Base-by-base conservation (phyloP, 1,140 invertebrate genomes). In the Brachystomella parvula region DNA sequence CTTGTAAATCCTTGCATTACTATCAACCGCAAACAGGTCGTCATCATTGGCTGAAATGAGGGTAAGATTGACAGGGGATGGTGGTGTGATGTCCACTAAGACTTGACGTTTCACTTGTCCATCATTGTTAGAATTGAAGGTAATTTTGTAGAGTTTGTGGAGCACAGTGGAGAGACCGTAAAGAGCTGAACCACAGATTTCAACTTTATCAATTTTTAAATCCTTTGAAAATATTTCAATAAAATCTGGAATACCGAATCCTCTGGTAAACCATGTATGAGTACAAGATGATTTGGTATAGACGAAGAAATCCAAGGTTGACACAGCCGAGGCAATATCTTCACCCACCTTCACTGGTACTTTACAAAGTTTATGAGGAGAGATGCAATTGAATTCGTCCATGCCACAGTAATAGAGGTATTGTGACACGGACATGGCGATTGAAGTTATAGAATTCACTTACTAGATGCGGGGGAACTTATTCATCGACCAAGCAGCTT, bases 401-500 rank as follows among this genome's bases (percentile, higher is more conserved):
- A 29, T 47, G 9, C 66, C 66, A 49, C 53, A 64, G 30, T 58
- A 68, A 44, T 68, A 68, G 0, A 61, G 26, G 17, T 26, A 61
- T 49, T 21, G 19, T 59, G 15, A 17, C 35, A 47, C 44, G 3
- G 15, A 64, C 17, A 65, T 28, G 1, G n/a, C 15, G 6, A 3
- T 28, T 21, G 19, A 47, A 24, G 39, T 26, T 17, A 35, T 19
- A 12, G 30, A 12, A 62, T 28, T 32, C 3, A 63, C 2, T 53
- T 6, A 2, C 53, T 28, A 47, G 26, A n/a, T 31, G 28, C 2
- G 19, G 9, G 21, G 3, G 2, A 57, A 2, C 24, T 9, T 32
- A 12, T 12, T 56, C 29, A 61, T 26, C 28, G 69, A 56, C 72
- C 69, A 6, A 73, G 49, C 15, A 73, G 33, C 58, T 73, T 71